Evolutionary conservation across 1,140 invertebrate species (phyloP).

Genomic region (Ips nitidus): DNA sequence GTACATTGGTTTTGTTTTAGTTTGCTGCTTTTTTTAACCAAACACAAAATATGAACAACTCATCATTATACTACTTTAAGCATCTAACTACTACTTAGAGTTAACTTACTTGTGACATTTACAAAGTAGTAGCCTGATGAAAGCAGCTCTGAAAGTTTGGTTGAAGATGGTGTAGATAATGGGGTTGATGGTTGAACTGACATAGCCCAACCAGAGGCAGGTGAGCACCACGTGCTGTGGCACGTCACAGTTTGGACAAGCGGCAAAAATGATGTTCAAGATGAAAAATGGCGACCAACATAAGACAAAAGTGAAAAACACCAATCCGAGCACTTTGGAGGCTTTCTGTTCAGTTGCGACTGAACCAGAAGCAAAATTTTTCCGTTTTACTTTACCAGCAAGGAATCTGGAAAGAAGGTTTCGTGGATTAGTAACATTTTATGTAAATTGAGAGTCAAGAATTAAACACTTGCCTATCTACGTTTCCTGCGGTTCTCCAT

Average conservation of each 20-base stretch:
- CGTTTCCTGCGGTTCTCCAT: constrained; percentile 55
- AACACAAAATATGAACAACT: too few relatives aligned
- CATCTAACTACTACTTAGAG: too few relatives aligned
- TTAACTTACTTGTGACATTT: constrained; percentile 68
- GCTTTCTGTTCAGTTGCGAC: constrained; percentile 83
- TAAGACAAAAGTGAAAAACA: constrained; percentile 88
- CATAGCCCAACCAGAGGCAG: constrained; percentile 85
- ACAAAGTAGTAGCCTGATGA: constrained; percentile 75
- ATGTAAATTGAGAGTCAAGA: background rate
- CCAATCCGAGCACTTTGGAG: constrained; percentile 80
- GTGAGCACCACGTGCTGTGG: constrained; percentile 73
- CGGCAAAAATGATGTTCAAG: constrained; percentile 78
- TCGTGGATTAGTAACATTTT: background rate
- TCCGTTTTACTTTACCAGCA: constrained; percentile 64
- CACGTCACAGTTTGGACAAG: constrained; percentile 70
- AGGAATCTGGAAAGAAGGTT: constrained; percentile 59
- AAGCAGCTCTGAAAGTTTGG: constrained; percentile 80
- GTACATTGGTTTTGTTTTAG: too few relatives aligned
- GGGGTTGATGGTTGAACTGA: constrained; percentile 83
- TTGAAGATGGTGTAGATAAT: constrained; percentile 91
- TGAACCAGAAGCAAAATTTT: constrained; percentile 70
- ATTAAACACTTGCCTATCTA: constrained; percentile 39
- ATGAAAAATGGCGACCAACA: constrained; percentile 92
- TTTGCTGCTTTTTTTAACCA: too few relatives aligned
- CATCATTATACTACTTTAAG: too few relatives aligned